Percentiles rank a stretch among this genome's conserved stretches.
phyloP scores from a whole-genome alignment of 2,113 vertebrate species.

The Pomatostomus ruficeps region DNA sequence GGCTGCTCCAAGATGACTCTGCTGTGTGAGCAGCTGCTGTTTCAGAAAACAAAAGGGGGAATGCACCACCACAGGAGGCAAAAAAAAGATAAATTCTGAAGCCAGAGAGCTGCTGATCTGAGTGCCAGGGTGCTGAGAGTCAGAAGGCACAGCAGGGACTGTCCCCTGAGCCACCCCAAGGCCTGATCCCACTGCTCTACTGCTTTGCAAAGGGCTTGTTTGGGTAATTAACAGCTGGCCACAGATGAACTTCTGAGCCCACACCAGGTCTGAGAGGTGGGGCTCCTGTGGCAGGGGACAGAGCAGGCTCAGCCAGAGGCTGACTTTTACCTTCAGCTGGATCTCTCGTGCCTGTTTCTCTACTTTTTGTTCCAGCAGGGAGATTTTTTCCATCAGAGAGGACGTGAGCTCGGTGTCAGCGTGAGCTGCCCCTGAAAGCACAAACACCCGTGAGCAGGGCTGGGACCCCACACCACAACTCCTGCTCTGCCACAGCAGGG shows the following conservation, averaged over 20 bases:
- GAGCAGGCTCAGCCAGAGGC: neutral
- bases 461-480: neutral
- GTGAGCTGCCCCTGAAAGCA: conserved; percentile 48
- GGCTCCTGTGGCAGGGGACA: neutral
- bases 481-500: neutral
- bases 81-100: neutral
- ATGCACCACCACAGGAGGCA: neutral
- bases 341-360: conserved; percentile 75
- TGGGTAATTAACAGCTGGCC: neutral
- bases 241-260: neutral
- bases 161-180: neutral
- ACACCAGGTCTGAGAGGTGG: neutral
- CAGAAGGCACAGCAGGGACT: neutral
- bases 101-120: neutral
- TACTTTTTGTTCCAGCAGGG: conserved; percentile 75
- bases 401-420: conserved; percentile 69
- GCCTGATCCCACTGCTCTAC: neutral
- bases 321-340: conserved; percentile 72
- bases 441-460: neutral
- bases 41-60: neutral
- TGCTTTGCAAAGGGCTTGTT: neutral
- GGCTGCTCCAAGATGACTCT: neutral
- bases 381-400: conserved; percentile 72
- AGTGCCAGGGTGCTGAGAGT: neutral
- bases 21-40: neutral